Percentiles rank a stretch among this genome's conserved stretches.
Conservation (phyloP, 2,797 vertebrate species). For the Pseudochirops cupreus region DNA sequence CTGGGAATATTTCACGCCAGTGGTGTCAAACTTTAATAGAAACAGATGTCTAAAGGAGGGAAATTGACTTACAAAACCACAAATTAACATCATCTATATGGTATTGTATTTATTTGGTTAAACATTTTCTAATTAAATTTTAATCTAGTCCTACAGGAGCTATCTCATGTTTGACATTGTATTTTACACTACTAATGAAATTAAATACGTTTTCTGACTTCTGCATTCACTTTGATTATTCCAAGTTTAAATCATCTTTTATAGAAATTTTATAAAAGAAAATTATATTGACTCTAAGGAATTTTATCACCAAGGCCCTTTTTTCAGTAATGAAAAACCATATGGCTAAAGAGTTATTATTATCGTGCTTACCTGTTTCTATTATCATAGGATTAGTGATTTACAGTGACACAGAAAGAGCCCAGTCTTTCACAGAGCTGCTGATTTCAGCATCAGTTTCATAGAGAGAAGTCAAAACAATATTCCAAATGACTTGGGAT, state of each 20-base stretch:
- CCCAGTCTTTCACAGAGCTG: conserved; percentile 34
- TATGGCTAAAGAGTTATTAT: conserved; percentile 59
- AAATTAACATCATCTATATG: neutral
- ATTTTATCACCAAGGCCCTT: conserved; percentile 68
- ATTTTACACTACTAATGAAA: neutral
- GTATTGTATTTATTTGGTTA: neutral
- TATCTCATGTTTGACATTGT: neutral
- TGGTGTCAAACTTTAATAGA: neutral
- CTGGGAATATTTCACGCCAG: conserved; percentile 25
- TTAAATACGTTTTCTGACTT: conserved; percentile 53
- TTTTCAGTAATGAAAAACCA: conserved; percentile 68
- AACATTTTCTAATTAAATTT: neutral
- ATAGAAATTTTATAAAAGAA: conserved; percentile 60
- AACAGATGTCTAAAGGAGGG: neutral
- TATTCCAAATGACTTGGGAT: neutral
- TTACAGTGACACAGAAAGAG: conserved; percentile 52
- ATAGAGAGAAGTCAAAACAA: neutral
- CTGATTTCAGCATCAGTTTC: conserved; percentile 40
- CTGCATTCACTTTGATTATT: conserved; percentile 54
- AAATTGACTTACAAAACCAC: neutral
- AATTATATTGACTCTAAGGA: conserved; percentile 57
- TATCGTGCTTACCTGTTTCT: conserved; percentile 40
- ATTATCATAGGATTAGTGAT: conserved; percentile 43
- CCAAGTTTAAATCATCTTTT: conserved; percentile 59
- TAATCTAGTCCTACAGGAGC: neutral